Evolutionary conservation across 2,797 vertebrate species (phyloP), one percentile per base, ranked within the genome.

Genomic region (Microcaecilia unicolor): DNA sequence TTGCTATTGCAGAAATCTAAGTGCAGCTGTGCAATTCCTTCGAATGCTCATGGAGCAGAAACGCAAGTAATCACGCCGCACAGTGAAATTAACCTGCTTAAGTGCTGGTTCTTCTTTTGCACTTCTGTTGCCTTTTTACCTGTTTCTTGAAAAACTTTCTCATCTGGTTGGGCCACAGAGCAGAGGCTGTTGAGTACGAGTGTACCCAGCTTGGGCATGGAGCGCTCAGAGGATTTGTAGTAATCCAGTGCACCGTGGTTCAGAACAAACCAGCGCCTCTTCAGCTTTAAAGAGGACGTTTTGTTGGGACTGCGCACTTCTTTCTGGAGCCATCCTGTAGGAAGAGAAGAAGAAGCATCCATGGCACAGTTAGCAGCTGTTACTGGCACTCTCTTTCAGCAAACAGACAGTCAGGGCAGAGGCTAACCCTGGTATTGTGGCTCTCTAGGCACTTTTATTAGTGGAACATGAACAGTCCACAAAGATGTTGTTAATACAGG

Each of bases 231-330:
- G 0, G 88, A 89, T 64, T 92, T 92, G 61, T 93, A 95, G 41
- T 93, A 94, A 59, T 95, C 92, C 2, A 95, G 70, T 10, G 91
- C 90, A 61, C 79, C 93, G 23, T 63, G 81, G 32, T 88, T 94
- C 59, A 95, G 79, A 34, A 95, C 85, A 54, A 95, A 94, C 91
- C 92, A 94, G 56, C 92, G 89, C 40, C 91, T 91, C 77, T 94
- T 94, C 69, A 95, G 78, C 67, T 93, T 93, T 55, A 93, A 76
- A 29, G 89, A 91, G 1, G 84, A 84, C 51, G 79, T 87, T 54
- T 92, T 93, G 18, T 67, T 81, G 49, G 81, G 86, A 9, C 80
- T 83, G 58, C 85, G 90, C 62, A 93, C 88, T 60, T 93, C 90
- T 58, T 95, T 94, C 39, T 94, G 87, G 14, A 95, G 70, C 91